Base-by-base conservation (phyloP, 2,888 invertebrate genomes). In the Nymphalis c-album region DNA sequence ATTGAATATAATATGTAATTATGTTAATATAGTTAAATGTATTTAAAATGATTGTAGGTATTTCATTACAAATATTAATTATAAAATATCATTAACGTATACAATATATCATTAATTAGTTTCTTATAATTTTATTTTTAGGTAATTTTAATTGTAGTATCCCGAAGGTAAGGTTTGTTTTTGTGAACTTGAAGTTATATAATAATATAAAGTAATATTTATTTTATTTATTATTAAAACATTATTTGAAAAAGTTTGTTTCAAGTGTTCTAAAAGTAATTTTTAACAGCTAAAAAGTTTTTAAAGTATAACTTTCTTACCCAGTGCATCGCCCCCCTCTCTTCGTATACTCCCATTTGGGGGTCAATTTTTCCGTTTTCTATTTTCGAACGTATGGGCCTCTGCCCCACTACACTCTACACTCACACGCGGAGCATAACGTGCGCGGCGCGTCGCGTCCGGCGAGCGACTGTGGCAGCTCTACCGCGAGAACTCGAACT, bases 261-360 rank as follows among this genome's bases (percentile, higher is more conserved):
- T 8, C 7, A 22, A 59, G 26, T 10, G 13, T 22, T 7, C 40
- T 7, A 6, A 7, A 17, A 57, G 26, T 47, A 35, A 63, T 20
- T 31, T 31, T 31, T 51, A 20, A 20, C 20, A 50, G 20, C 8
- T 47, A 1, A 67, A 64, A 64, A 64, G 55, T 67, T 17, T 48
- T 48, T 17, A 45, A 45, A 22, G 40, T 46, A 63, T 35, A 67
- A 60, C 55, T 18, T n/a, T 87, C 95, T 95, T 93, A 96, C 96
- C 96, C 96, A 97, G 95, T 96, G 96, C 96, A 97, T 96, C 95
- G 95, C 95, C 94, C 95, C 95, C 93, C 94, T 94, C 93, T 96
- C 96, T 94, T 96, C 96, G 95, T 96, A 96, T 94, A 97, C 96
- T 96, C 96, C 96, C 96, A 97, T 97, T 96, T 96, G 96, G 95